These are phyloP conservation scores for Saxidomus purpurata DNA, from an alignment of 1,140 invertebrate genomes.

Conservation along the genomic window DNA sequence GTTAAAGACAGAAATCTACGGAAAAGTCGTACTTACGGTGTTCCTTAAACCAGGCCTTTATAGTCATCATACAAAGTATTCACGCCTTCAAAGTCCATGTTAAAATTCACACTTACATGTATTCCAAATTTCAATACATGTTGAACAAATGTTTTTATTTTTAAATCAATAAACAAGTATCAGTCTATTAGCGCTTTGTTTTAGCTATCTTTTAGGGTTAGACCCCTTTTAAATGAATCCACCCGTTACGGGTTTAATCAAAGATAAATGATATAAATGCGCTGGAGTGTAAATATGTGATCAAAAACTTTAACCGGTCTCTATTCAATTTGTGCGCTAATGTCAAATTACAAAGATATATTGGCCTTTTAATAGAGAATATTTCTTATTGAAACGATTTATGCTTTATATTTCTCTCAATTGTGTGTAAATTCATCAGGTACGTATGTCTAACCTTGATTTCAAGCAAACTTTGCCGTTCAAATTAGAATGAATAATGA, in stretches of 20 bases:
- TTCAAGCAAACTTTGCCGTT: slow-evolving; percentile 15
- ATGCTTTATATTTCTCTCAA: neutral
- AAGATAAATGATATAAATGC: slow-evolving; percentile 32
- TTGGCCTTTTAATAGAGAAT: slow-evolving; percentile 1
- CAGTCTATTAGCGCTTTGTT: slow-evolving; percentile 19
- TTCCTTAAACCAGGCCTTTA: neutral
- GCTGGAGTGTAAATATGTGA: neutral
- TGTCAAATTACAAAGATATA: slow-evolving; percentile 24
- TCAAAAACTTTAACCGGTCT: slow-evolving; percentile 10
- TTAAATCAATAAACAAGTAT: slow-evolving; percentile 20
- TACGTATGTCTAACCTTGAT: neutral
- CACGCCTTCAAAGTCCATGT: neutral
- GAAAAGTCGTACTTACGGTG: neutral
- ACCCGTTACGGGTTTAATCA: slow-evolving; percentile 21
- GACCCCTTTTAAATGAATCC: neutral
- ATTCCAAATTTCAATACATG: neutral
- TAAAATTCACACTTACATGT: slow-evolving; percentile 15
- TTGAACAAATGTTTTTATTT: slow-evolving; percentile 1
- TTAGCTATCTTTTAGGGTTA: neutral
- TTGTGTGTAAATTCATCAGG: slow-evolving; percentile 21
- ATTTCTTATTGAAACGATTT: slow-evolving; percentile 35
- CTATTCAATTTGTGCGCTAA: slow-evolving; percentile 18
- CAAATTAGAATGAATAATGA: slow-evolving; percentile 15
- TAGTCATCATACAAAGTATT: neutral
- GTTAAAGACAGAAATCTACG: neutral